Evolutionary conservation across 2,888 invertebrate genomes (phyloP).

Genomic region (Sussaba pulchella): DNA sequence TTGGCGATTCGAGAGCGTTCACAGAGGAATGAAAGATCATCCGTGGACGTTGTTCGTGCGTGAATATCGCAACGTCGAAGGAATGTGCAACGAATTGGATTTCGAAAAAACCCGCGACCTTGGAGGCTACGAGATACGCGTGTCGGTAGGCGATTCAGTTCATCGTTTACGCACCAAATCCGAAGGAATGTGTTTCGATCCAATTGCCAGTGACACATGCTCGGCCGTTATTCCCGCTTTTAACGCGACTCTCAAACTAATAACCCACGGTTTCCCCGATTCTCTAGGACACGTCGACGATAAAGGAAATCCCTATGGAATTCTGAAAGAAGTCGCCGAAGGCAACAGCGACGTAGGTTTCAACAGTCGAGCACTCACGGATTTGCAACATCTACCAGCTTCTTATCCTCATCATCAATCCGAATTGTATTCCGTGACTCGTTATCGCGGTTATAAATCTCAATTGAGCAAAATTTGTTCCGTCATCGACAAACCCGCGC

Average conservation of each 20-base stretch:
- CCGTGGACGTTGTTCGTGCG: constrained; percentile 42
- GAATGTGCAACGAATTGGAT: constrained; percentile 28
- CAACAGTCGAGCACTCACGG: not conserved
- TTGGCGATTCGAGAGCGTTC: constrained; percentile 58
- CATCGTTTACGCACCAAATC: not conserved
- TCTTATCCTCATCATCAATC: constrained; percentile 6
- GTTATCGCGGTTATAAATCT: constrained; percentile 13
- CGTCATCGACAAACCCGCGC: not conserved
- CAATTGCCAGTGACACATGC: not conserved
- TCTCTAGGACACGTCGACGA: not conserved
- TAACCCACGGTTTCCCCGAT: not conserved
- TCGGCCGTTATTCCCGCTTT: constrained; percentile 4
- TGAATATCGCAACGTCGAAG: not conserved
- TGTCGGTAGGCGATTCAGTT: not conserved
- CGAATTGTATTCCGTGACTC: not conserved
- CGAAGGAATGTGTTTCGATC: not conserved
- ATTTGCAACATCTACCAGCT: not conserved
- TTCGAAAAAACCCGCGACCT: constrained; percentile 38
- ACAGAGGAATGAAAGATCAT: constrained; percentile 12
- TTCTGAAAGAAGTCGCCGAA: not conserved
- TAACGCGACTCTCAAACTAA: constrained; percentile 8
- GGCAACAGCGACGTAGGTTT: constrained; percentile 9
- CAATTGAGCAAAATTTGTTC: constrained; percentile 9
- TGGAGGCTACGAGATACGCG: constrained; percentile 44
- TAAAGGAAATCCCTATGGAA: not conserved